Evolutionary conservation across 1,140 invertebrate genomes (phyloP).

Genomic region (Scaptomyza montana): DNA sequence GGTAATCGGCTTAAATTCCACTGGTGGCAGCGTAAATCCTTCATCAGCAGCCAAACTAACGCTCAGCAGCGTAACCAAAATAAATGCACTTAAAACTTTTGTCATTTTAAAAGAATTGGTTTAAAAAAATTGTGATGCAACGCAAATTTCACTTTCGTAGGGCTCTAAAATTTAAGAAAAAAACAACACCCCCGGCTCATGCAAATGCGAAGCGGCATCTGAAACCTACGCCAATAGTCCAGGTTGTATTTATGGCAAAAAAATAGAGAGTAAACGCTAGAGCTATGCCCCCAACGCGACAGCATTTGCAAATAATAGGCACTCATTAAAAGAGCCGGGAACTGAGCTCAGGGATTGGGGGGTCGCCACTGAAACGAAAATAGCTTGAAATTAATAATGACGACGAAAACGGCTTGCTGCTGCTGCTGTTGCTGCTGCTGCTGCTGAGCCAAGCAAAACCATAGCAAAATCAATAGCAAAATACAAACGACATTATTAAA

Average conservation of each 20-base stretch:
- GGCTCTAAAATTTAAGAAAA: not conserved
- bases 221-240: slow-evolving; percentile 39
- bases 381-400: slow-evolving; percentile 57
- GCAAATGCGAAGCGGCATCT: slow-evolving; percentile 67
- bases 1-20: slow-evolving; percentile 59
- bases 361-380: slow-evolving; percentile 48
- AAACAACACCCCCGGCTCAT: slow-evolving; percentile 32
- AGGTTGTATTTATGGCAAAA: slow-evolving; percentile 70
- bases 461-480: slow-evolving; percentile 57
- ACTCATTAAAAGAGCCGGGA: slow-evolving; percentile 1
- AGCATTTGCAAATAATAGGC: slow-evolving; percentile 36
- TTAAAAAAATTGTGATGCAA: not conserved
- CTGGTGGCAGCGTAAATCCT: slow-evolving; percentile 30
- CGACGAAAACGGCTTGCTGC: not conserved
- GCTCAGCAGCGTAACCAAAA: slow-evolving; percentile 29
- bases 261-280: slow-evolving; percentile 52
- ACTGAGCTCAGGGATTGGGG: slow-evolving; percentile 11
- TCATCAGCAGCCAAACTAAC: slow-evolving; percentile 39
- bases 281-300: slow-evolving; percentile 25
- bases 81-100: slow-evolving; percentile 25
- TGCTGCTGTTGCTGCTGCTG: not conserved
- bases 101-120: slow-evolving; percentile 31
- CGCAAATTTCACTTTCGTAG: slow-evolving; percentile 25
- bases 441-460: slow-evolving; percentile 41
- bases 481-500: slow-evolving; percentile 81